Evolutionary conservation across 2,113 vertebrate genomes (phyloP), one percentile per base, ranked within the genome.

Genomic region (Oryzias woworae): DNA sequence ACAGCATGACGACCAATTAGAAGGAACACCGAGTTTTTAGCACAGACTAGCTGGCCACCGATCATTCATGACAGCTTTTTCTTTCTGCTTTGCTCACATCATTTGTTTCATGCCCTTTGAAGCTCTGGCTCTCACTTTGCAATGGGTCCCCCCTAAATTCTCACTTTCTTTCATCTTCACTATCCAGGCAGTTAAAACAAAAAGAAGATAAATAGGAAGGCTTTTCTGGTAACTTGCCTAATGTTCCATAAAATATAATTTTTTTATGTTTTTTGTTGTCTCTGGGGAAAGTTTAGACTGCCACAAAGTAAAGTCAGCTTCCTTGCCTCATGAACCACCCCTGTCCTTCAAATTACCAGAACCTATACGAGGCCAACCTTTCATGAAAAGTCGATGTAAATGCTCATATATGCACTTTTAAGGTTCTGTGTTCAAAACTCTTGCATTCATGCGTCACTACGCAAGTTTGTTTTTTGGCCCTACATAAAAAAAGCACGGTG

Each of bases 1-100:
- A 48, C 82, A 66, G 13, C 24, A 65, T 73, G 80, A 78, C 75
- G 78, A 77, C 66, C 78, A 78, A 87, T 77, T 73, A 82, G 57
- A 71, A 69, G 66, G 63, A 80, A 71, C 64, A 73, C 24, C 56
- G 46, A 73, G 62, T 49, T 66, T 71, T 53, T 52, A 18, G 60
- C 51, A 75, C 51, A 42, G 42, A 63, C 18, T 64, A 17, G 44
- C 63, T 62, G 23, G 5, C 31, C 71, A 48, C 18, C 41, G 48
- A 50, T 71, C 47, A 53, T 23, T 53, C 62, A 36, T 77, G 26
- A 59, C 42, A 18, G 7, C 4, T 20, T 46, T 63, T 22, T 28
- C 26, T 66, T 59, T 26, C 46, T 48, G 61, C 60, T 28, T 42
- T 42, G 55, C 49, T 70, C 54, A 60, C 75, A 43, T 45, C 53